A percentile compares a stretch with the other conserved stretches of the same genome.
phyloP scores from a whole-genome alignment of 2,113 vertebrate genomes.

The Terrapene triunguis region DNA sequence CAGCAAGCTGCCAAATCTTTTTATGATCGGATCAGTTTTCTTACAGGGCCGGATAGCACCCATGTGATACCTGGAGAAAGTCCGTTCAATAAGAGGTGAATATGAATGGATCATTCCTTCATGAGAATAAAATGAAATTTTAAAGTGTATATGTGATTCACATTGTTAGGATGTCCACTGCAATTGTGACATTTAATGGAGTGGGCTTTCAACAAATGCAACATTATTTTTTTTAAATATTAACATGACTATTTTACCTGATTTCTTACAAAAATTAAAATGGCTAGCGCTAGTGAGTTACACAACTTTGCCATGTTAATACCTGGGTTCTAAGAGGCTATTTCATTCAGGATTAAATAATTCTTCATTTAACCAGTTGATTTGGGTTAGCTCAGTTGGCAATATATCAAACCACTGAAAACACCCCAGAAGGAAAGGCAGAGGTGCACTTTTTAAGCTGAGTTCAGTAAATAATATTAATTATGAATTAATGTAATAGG shows the following conservation, averaged over 20 bases:
- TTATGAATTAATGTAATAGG: slow-evolving; percentile 86
- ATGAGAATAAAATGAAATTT: rapidly evolving
- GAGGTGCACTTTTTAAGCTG: slow-evolving; percentile 78
- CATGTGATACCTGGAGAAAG: slow-evolving; percentile 94
- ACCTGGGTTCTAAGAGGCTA: slow-evolving; percentile 55
- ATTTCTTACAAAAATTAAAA: slow-evolving; percentile 42
- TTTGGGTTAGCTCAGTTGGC: slow-evolving; percentile 80
- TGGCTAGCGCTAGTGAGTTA: slow-evolving; percentile 35
- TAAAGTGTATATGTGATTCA: background rate
- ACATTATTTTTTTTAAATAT: background rate
- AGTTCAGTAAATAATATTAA: slow-evolving; percentile 86
- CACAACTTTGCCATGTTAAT: slow-evolving; percentile 39
- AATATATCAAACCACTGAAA: slow-evolving; percentile 74
- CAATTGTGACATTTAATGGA: background rate
- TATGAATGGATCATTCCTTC: slow-evolving; percentile 48
- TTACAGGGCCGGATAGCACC: slow-evolving; percentile 91
- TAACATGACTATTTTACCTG: background rate
- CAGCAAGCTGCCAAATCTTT: slow-evolving; percentile 94
- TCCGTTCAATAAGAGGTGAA: slow-evolving; percentile 95
- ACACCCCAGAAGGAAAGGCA: slow-evolving; percentile 79
- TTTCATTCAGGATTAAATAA: slow-evolving; percentile 78
- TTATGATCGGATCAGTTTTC: slow-evolving; percentile 92
- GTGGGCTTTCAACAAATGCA: background rate
- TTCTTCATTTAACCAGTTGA: slow-evolving; percentile 80
- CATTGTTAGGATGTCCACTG: background rate